These are phyloP conservation scores for Hydropsyche tenuis DNA, from an alignment of 1,140 invertebrate species.

Conservation along the genomic window DNA sequence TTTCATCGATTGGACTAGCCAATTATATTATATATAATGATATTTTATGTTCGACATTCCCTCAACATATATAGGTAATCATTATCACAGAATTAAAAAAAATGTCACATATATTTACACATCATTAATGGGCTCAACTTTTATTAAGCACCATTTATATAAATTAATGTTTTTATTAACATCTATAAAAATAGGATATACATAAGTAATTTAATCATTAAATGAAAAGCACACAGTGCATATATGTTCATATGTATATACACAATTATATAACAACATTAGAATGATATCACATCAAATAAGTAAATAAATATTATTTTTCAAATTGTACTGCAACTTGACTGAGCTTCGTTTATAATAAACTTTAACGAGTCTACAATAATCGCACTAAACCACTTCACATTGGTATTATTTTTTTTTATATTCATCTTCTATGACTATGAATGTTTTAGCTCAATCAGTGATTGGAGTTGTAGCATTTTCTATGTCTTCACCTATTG, in stretches of 20 bases:
- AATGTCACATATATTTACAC: slow-evolving; percentile 23
- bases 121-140: slow-evolving; percentile 31
- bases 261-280: slow-evolving; percentile 24
- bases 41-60: slow-evolving; percentile 10
- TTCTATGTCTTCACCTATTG: slow-evolving; percentile 4
- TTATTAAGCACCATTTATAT: not conserved
- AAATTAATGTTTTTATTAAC: slow-evolving; percentile 12
- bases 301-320: slow-evolving; percentile 37
- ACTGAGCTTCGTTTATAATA: slow-evolving; percentile 14
- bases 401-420: not conserved
- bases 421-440: no score
- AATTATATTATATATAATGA: slow-evolving; percentile 25
- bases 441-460: slow-evolving; percentile 19
- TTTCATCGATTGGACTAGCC: slow-evolving; percentile 23
- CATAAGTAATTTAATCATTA: slow-evolving; percentile 23
- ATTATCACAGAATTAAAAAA: slow-evolving; percentile 50
- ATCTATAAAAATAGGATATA: slow-evolving; percentile 33
- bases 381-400: not conserved
- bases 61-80: slow-evolving; percentile 30
- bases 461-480: slow-evolving; percentile 21
- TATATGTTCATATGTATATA: not conserved
- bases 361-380: not conserved
- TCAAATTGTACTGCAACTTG: slow-evolving; percentile 23
- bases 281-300: slow-evolving; percentile 37
- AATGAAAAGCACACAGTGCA: slow-evolving; percentile 33